A percentile compares a stretch with the other conserved stretches of the same genome.
Conservation (phyloP, 2,113 vertebrate genomes). For the Tachuris rubrigastra region DNA sequence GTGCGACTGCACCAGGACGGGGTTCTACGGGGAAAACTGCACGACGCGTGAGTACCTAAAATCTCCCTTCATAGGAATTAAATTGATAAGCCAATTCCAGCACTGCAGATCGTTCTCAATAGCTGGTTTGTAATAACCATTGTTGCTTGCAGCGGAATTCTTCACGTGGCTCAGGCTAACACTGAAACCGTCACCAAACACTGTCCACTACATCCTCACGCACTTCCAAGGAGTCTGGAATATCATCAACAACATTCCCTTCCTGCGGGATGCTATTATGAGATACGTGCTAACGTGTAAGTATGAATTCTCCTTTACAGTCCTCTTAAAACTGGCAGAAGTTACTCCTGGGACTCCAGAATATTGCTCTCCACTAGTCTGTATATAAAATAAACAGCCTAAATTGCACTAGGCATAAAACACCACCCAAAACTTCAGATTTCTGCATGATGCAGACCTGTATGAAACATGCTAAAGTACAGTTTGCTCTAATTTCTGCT, state of each 20-base stretch:
- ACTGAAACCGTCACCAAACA: conserved; percentile 88
- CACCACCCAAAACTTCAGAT: neutral
- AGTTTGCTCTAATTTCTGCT: neutral
- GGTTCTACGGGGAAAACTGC: conserved; percentile 90
- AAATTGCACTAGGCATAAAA: neutral
- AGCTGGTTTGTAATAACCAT: neutral
- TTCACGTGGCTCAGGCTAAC: conserved; percentile 83
- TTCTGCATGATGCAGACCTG: neutral
- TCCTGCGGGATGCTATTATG: conserved; percentile 88
- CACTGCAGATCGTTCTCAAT: neutral
- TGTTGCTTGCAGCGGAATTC: conserved; percentile 82
- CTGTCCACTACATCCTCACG: conserved; percentile 92
- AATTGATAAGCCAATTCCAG: fast-evolving
- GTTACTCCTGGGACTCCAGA: neutral
- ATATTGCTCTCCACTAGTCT: neutral
- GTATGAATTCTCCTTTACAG: conserved; percentile 44
- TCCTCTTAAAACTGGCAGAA: neutral
- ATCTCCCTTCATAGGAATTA: too few species aligned
- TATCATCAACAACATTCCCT: conserved; percentile 91
- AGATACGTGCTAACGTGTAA: conserved; percentile 93
- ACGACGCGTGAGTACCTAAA: conserved; percentile 79
- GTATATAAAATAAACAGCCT: neutral
- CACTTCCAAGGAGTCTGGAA: conserved; percentile 92
- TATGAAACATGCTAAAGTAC: neutral
- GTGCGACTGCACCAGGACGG: conserved; percentile 93